These are phyloP conservation scores for Hippasteria phrygiana DNA, from an alignment of 53 echinoderm and acorn worm genomes.

Conservation along the genomic window DNA sequence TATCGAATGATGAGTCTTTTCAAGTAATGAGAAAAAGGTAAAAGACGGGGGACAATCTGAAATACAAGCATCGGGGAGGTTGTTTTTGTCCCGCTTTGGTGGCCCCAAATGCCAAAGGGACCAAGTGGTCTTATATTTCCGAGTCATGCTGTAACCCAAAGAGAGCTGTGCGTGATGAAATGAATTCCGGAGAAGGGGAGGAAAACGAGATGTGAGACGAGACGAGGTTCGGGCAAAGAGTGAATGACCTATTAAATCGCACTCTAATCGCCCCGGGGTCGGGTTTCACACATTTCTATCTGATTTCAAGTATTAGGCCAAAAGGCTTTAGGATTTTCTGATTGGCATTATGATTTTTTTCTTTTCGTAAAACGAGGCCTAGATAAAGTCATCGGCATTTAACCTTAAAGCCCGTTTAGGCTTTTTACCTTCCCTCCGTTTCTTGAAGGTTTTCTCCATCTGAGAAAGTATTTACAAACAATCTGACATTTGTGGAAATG, in stretches of 20 bases:
- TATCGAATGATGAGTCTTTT: no score
- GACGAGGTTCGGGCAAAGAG: background rate
- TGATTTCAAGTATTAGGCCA: background rate
- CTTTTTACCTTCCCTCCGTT: no score
- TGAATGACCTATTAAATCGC: slow-evolving; percentile 10
- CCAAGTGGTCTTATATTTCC: background rate
- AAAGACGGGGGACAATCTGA: no score
- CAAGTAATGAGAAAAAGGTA: no score
- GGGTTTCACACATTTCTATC: background rate
- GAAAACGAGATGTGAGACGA: background rate
- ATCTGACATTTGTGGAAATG: no score
- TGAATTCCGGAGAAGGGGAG: no score
- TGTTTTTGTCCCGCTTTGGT: no score
- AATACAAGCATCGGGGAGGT: no score
- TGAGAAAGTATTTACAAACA: no score
- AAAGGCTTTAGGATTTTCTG: background rate
- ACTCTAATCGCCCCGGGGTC: background rate
- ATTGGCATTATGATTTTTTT: background rate
- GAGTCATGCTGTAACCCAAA: slow-evolving; percentile 1
- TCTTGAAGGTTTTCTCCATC: no score
- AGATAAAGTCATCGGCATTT: background rate
- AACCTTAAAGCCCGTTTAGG: background rate
- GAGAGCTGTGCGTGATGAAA: background rate
- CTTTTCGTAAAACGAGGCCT: background rate
- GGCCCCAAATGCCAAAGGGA: background rate